Evolutionary conservation across 2,888 invertebrate species (phyloP).

Genomic region (Athrips mouffetella): DNA sequence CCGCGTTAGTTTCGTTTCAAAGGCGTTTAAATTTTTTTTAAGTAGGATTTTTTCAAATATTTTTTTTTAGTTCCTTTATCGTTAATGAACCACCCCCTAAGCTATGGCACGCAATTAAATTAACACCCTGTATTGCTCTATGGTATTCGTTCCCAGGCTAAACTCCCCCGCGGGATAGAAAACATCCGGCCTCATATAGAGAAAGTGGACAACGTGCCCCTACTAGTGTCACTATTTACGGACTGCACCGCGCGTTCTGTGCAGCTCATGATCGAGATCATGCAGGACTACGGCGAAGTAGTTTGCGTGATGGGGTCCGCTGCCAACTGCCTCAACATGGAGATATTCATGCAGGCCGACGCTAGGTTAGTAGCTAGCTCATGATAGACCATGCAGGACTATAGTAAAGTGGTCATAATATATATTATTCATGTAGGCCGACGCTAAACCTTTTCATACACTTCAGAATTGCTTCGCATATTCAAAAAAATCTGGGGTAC

Average conservation of each 20-base stretch:
- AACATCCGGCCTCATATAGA: constrained; percentile 97
- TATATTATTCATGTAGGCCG: too few relatives aligned
- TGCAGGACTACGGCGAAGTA: constrained; percentile 97
- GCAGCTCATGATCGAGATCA: constrained; percentile 94
- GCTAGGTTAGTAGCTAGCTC: too few relatives aligned
- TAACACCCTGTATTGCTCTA: background rate
- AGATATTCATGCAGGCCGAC: constrained; percentile 96
- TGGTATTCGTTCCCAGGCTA: constrained; percentile 89
- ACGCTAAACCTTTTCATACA: too few relatives aligned
- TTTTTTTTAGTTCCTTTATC: too few relatives aligned
- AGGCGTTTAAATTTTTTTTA: too few relatives aligned
- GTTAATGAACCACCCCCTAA: too few relatives aligned
- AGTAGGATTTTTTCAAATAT: too few relatives aligned
- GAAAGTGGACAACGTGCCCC: constrained; percentile 97
- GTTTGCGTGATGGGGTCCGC: constrained; percentile 97
- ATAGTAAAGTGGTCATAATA: too few relatives aligned
- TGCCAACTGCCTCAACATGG: constrained; percentile 91
- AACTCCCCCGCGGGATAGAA: constrained; percentile 96
- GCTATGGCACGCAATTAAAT: background rate
- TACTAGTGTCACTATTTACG: constrained; percentile 97
- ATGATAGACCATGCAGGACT: too few relatives aligned
- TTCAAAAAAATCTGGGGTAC: too few relatives aligned
- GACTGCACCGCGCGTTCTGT: constrained; percentile 97
- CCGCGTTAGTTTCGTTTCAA: too few relatives aligned
- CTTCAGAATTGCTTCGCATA: too few relatives aligned